Percentiles rank a stretch among this genome's conserved stretches.
Evolutionary conservation across 1,140 invertebrate species (phyloP).

Genomic region (Formica selysi): DNA sequence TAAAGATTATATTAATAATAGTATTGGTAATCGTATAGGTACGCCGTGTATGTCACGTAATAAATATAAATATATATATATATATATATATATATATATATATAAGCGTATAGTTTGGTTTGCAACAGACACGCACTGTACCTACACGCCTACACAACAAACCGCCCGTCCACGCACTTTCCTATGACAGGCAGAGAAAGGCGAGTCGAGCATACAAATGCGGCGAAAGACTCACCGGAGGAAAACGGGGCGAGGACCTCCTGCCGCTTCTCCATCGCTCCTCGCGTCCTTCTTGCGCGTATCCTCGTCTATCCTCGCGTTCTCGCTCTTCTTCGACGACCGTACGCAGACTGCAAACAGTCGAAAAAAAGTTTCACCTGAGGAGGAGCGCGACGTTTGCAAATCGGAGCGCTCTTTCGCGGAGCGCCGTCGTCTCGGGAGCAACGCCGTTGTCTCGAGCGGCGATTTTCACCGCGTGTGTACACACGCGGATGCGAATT

Average conservation of each 20-base stretch:
- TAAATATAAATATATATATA: neutral
- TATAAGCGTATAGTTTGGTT: neutral
- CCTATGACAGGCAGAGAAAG: constrained; percentile 66
- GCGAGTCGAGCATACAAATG: constrained; percentile 43
- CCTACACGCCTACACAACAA: constrained; percentile 37
- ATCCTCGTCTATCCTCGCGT: constrained; percentile 1
- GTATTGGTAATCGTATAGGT: neutral
- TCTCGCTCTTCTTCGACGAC: constrained; percentile 40
- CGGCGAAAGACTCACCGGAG: constrained; percentile 79
- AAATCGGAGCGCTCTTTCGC: neutral
- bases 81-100: neutral
- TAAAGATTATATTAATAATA: neutral
- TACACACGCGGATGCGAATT: no score
- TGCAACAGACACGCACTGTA: neutral
- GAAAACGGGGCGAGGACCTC: constrained; percentile 83
- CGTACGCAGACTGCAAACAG: constrained; percentile 21
- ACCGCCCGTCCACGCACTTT: constrained; percentile 4
- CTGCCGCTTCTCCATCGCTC: constrained; percentile 83
- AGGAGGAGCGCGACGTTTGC: neutral
- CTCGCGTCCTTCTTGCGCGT: constrained; percentile 16
- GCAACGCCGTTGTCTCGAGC: no score
- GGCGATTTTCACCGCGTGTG: neutral
- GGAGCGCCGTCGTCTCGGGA: no score
- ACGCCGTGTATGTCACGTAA: neutral
- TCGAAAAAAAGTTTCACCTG: neutral